Base-by-base conservation (phyloP, 2,797 vertebrate species). In the Anabas testudineus region DNA sequence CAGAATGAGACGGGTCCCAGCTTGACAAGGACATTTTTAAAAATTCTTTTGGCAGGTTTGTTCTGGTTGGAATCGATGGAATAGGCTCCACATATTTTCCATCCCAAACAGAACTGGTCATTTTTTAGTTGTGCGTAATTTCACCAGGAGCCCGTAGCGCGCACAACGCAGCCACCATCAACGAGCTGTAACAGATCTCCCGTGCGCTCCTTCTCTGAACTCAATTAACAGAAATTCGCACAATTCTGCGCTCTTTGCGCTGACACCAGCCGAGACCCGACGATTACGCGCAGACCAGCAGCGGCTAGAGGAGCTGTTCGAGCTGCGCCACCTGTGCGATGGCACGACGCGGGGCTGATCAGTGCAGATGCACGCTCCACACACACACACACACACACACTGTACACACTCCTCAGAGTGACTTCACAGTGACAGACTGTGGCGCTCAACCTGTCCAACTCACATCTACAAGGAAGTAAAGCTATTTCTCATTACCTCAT, bases 241-340 rank as follows among this genome's bases (percentile, higher is more conserved):
- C 57, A 60, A 14, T 7, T 22, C 18, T 21, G 36, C 37, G 39
- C 30, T 36, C 3, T 14, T 14, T 18, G 18, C 34, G 22, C 57
- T 1, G 16, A 21, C 8, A 22, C 22, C 0, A 15, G 16, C 30
- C 22, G 10, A 19, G 52, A 46, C 67, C 41, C 71, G 24, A 71
- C 19, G 37, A 28, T 48, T 70, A 51, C 81, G 72, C 83, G 70
- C 59, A 16, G 63, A 54, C 16, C 22, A 4, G n/a, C 8, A 7
- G 26, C 12, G 22, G 48, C 3, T 12, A 2, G 26, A 36, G 12
- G 16, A 63, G 34, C 39, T 13, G 21, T 26, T 43, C 47, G 34
- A 24, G 48, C 56, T 49, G 73, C 83, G 58, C 72, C 84, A 84
- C 87, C 87, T 88, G 86, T 58, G 80, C 59, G 5, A 16, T 22